phyloP scores from a whole-genome alignment of 2,797 vertebrate genomes.

The Poecilia velifera region DNA sequence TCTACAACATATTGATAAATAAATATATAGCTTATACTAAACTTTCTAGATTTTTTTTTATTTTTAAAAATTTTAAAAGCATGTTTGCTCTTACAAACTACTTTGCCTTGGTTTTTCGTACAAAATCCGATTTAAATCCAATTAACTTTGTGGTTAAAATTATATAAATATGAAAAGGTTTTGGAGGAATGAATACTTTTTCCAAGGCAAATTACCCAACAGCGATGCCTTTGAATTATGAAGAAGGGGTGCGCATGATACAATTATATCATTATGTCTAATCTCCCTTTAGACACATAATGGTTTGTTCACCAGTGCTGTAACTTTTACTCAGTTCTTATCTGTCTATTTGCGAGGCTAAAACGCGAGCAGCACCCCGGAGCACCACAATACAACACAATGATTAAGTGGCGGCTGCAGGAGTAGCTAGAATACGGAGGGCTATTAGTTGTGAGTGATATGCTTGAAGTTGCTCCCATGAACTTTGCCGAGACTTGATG shows the following conservation, averaged over 20 bases:
- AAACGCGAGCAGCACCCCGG: constrained; percentile 57
- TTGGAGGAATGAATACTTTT: not conserved
- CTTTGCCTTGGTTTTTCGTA: not conserved
- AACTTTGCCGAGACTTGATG: constrained; percentile 67
- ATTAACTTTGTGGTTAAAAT: not conserved
- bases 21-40: not conserved
- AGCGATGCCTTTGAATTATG: not conserved
- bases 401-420: constrained; percentile 70
- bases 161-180: not conserved
- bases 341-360: constrained; percentile 49
- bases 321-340: constrained; percentile 62
- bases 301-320: constrained; percentile 64
- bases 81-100: not conserved
- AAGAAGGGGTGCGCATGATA: constrained; percentile 30
- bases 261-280: constrained; percentile 34
- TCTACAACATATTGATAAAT: not conserved
- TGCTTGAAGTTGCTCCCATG: constrained; percentile 74
- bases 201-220: not conserved
- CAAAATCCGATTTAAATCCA: not conserved
- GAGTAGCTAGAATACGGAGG: constrained; percentile 64
- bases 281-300: constrained; percentile 49
- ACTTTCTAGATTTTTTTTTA: not conserved
- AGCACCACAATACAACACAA: constrained; percentile 64
- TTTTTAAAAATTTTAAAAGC: not conserved
- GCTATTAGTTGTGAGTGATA: constrained; percentile 80